A percentile compares a stretch with the other conserved stretches of the same genome.
phyloP scores from a whole-genome alignment of 2,113 vertebrate genomes.

The Paramisgurnus dabryanus region DNA sequence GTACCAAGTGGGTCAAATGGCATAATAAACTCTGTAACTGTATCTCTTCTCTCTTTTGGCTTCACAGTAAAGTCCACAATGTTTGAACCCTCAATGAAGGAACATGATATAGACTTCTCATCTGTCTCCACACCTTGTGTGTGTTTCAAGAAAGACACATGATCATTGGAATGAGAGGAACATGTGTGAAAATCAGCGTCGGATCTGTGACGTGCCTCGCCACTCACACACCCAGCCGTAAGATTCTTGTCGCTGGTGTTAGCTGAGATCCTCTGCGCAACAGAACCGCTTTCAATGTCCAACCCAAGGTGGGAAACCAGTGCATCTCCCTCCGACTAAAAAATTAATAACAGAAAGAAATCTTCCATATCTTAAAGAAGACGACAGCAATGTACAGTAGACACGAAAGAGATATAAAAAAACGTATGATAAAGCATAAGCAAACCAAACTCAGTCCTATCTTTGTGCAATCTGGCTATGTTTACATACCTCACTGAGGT shows the following conservation, averaged over 20 bases:
- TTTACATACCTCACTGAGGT: conserved; percentile 68
- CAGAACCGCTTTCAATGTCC: conserved; percentile 33
- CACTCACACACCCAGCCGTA: conserved; percentile 12
- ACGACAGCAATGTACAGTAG: neutral
- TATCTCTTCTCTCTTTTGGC: conserved; percentile 46
- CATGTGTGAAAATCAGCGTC: conserved; percentile 34
- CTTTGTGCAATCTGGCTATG: neutral
- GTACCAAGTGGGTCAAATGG: conserved; percentile 63
- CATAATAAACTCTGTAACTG: conserved; percentile 62
- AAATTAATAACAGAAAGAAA: neutral
- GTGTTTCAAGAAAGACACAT: conserved; percentile 13
- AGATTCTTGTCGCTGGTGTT: conserved; percentile 36
- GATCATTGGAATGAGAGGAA: conserved; percentile 27
- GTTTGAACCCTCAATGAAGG: neutral
- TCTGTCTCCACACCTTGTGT: neutral
- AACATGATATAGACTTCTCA: neutral
- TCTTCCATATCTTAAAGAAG: neutral
- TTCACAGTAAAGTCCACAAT: neutral
- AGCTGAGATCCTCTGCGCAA: conserved; percentile 47
- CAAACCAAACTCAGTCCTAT: neutral
- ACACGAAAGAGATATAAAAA: neutral
- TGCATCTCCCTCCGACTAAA: conserved; percentile 54
- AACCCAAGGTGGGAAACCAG: conserved; percentile 41
- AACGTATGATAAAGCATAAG: no score
- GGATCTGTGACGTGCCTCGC: neutral